These are phyloP conservation scores for Drosophila setosimentum DNA, from an alignment of 2,888 invertebrate species.

Conservation along the genomic window DNA sequence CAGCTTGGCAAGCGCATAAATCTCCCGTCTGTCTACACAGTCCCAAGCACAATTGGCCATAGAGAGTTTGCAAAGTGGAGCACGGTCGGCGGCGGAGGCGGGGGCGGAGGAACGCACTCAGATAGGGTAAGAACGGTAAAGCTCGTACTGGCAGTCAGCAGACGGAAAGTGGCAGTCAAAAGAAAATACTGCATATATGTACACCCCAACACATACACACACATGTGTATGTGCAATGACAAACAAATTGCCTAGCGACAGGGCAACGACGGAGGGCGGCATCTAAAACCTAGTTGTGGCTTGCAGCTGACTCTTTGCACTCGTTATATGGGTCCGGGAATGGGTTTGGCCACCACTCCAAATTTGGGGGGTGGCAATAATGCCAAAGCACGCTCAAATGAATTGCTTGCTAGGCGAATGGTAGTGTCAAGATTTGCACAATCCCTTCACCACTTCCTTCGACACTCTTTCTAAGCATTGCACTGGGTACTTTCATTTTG, in stretches of 20 bases:
- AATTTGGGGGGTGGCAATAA: slow-evolving; percentile 34
- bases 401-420: slow-evolving; percentile 62
- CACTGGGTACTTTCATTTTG: neutral
- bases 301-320: slow-evolving; percentile 38
- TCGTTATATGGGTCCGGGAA: slow-evolving; percentile 30
- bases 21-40: slow-evolving; percentile 46
- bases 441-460: neutral
- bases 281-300: slow-evolving; percentile 78
- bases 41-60: slow-evolving; percentile 21
- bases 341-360: too few relatives aligned
- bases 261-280: slow-evolving; percentile 46
- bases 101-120: neutral
- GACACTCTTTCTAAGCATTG: slow-evolving; percentile 4
- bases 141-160: slow-evolving; percentile 18
- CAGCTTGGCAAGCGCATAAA: slow-evolving; percentile 77
- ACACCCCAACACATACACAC: slow-evolving; percentile 15
- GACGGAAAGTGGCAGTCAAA: slow-evolving; percentile 56
- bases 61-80: slow-evolving; percentile 10
- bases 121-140: slow-evolving; percentile 1
- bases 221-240: slow-evolving; percentile 59
- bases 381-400: slow-evolving; percentile 58
- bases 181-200: slow-evolving; percentile 55
- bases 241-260: slow-evolving; percentile 74
- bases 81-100: slow-evolving; percentile 15
- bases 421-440: slow-evolving; percentile 42